Evolutionary conservation across 2,888 invertebrate genomes (phyloP), one percentile per base, ranked within the genome.

Genomic region (Lamellibrachia columna): DNA sequence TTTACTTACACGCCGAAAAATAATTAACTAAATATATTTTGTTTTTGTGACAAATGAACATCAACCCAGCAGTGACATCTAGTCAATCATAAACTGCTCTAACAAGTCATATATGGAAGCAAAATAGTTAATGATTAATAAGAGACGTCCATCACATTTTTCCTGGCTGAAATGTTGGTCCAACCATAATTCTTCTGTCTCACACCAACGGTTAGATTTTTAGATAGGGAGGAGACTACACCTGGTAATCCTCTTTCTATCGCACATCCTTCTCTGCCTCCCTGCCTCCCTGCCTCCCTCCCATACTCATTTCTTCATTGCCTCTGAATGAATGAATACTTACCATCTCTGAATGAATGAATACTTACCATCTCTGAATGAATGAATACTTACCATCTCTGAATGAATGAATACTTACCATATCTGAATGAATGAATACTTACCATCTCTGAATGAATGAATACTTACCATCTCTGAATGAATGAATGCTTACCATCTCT

Each of bases 321-420:
- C 40, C 40, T 40, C 40, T 40, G 40, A 1, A 40, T 40, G 40
- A 55, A 55, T 75, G n/a, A 75, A 75, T 75, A 75, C 75, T n/a
- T 75, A n/a, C 22, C 75, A 75, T 75, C 75, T 75, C n/a, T 58
- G 11, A 58, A n/a, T 75, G 75, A 55, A 55, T 75, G n/a, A 75
- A 75, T 75, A 75, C 75, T n/a, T 75, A n/a, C 22, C 75, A 75
- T 75, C 75, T 75, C n/a, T 58, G 11, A 58, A n/a, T 75, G 75
- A 55, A 55, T 75, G n/a, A 75, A 75, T 75, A 75, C 75, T n/a
- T 75, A n/a, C 22, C 75, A 75, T 75, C 75, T 75, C n/a, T 58
- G 11, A 58, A n/a, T 75, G 75, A 55, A 55, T 75, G n/a, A 75
- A 75, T 75, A 75, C 75, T n/a, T 75, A n/a, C 22, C 75, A 75